These are phyloP conservation scores for Erynnis tages DNA, from an alignment of 2,888 invertebrate species.

Conservation along the genomic window DNA sequence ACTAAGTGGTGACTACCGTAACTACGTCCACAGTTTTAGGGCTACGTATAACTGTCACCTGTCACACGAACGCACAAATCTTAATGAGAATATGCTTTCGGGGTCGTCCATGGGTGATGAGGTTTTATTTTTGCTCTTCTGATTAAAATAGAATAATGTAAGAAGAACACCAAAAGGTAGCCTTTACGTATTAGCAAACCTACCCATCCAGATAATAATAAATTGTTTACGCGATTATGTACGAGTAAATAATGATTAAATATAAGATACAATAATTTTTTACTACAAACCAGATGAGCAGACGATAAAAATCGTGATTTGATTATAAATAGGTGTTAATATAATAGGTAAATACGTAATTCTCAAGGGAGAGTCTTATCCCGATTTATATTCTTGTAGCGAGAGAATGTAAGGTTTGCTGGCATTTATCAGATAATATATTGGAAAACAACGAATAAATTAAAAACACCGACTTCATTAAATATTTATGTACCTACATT, in stretches of 20 bases:
- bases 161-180: constrained; percentile 75
- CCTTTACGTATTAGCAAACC: constrained; percentile 45
- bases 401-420: constrained; percentile 18
- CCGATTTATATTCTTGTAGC: constrained; percentile 24
- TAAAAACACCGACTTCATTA: constrained; percentile 28
- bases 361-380: constrained; percentile 20
- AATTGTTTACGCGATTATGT: constrained; percentile 24
- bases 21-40: constrained; percentile 42
- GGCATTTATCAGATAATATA: constrained; percentile 6
- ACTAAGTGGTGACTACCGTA: constrained; percentile 46
- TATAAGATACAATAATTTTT: constrained; percentile 27
- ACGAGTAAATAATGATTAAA: constrained; percentile 16
- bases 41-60: constrained; percentile 51
- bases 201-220: constrained; percentile 31
- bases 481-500: no score
- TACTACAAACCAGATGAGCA: constrained; percentile 22
- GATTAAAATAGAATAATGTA: constrained; percentile 53
- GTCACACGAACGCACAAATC: constrained; percentile 67
- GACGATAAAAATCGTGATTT: constrained; percentile 23
- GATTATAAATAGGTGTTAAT: constrained; percentile 26
- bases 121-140: constrained; percentile 40
- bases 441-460: constrained; percentile 48
- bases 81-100: constrained; percentile 56
- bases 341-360: constrained; percentile 26
- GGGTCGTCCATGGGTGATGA: constrained; percentile 57